A percentile compares a stretch with the other conserved stretches of the same genome.
phyloP scores from a whole-genome alignment of 2,888 invertebrate species.

The Temnothorax ravouxi region DNA sequence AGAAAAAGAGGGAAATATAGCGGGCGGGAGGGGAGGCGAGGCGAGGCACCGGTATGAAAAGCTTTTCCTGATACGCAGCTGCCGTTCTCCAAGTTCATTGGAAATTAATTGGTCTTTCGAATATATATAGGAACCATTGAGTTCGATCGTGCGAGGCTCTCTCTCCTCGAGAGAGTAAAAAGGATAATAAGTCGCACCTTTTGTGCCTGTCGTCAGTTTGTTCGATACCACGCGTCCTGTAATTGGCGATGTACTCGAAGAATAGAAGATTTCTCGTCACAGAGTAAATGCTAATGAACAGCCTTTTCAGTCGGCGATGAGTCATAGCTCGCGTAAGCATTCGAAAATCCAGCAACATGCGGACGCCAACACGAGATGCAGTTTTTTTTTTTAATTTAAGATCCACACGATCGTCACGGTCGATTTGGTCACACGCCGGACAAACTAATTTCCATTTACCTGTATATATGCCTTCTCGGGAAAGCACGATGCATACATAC shows the following conservation, averaged over 20 bases:
- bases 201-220: constrained; percentile 17
- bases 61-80: constrained; percentile 79
- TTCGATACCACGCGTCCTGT: constrained; percentile 35
- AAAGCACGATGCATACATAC: constrained; percentile 42
- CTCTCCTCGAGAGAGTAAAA: constrained; percentile 12
- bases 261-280: constrained; percentile 45
- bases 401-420: constrained; percentile 16
- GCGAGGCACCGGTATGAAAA: constrained; percentile 78
- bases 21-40: constrained; percentile 46
- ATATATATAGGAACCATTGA: constrained; percentile 58
- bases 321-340: constrained; percentile 32
- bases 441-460: constrained; percentile 65
- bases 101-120: constrained; percentile 80
- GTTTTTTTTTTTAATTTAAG: constrained; percentile 21
- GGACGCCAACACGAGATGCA: constrained; percentile 30
- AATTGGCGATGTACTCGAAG: constrained; percentile 28
- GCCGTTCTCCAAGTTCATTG: constrained; percentile 81
- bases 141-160: constrained; percentile 64
- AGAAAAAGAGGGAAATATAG: constrained; percentile 58
- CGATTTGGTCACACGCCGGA: constrained; percentile 63
- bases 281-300: constrained; percentile 54
- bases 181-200: constrained; percentile 39
- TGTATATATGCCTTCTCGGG: constrained; percentile 31
- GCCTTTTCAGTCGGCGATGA: constrained; percentile 37
- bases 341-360: constrained; percentile 64